phyloP scores from a whole-genome alignment of 2,797 vertebrate genomes.

The Sternarchorhynchus goeldii region DNA sequence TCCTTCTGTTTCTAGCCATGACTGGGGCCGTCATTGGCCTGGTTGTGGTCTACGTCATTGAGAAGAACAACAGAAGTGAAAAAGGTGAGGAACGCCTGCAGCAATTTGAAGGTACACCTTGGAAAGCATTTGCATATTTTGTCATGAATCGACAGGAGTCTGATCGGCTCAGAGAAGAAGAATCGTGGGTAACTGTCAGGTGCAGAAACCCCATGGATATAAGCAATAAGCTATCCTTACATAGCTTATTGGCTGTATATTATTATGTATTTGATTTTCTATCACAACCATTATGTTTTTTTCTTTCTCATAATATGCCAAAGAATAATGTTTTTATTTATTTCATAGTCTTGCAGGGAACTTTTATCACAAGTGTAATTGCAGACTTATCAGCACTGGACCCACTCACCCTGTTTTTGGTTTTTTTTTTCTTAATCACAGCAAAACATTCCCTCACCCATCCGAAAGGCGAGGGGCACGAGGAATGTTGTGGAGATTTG shows the following conservation, averaged over 20 bases:
- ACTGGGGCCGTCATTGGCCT: constrained; percentile 67
- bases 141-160: too few relatives aligned
- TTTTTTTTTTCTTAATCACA: not conserved
- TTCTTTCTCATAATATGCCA: not conserved
- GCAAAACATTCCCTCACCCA: not conserved
- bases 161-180: not conserved
- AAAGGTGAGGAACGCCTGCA: constrained; percentile 62
- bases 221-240: too few relatives aligned
- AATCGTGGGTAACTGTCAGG: too few relatives aligned
- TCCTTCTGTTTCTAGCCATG: constrained; percentile 73
- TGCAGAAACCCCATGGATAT: not conserved
- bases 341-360: not conserved
- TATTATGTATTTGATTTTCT: not conserved
- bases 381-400: not conserved
- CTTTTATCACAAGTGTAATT: not conserved
- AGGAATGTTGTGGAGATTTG: not conserved
- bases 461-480: not conserved
- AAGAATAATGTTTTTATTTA: not conserved
- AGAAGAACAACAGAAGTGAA: constrained; percentile 42
- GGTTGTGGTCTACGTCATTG: constrained; percentile 65
- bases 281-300: not conserved
- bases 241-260: not conserved
- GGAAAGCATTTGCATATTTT: too few relatives aligned
- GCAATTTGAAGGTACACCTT: not conserved
- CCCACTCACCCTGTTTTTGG: not conserved